Evolutionary conservation across 2,888 invertebrate species (phyloP).

Genomic region (Drosophila nr. medialis): DNA sequence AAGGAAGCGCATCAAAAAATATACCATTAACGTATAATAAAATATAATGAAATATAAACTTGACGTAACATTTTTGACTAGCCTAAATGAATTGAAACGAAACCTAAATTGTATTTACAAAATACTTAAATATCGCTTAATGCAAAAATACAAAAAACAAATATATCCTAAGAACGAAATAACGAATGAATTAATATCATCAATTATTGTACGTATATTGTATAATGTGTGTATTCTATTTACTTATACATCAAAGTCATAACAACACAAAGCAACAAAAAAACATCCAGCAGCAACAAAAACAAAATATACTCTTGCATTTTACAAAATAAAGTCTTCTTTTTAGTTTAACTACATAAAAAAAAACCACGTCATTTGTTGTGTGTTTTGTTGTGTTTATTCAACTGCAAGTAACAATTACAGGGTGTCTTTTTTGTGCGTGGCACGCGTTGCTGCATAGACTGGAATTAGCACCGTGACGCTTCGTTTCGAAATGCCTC

Average conservation of each 20-base stretch:
- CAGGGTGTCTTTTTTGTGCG: constrained; percentile 55
- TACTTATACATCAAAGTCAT: constrained; percentile 69
- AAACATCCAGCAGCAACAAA: constrained; percentile 38
- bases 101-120: constrained; percentile 76
- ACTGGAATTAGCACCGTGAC: constrained; percentile 61
- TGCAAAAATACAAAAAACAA: constrained; percentile 39
- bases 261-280: constrained; percentile 58
- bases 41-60: constrained; percentile 37
- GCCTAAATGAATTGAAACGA: constrained; percentile 77
- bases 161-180: constrained; percentile 60
- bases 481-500: constrained; percentile 57
- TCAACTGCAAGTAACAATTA: constrained; percentile 47
- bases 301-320: constrained; percentile 81
- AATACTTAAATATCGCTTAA: constrained; percentile 78
- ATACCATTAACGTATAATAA: constrained; percentile 20
- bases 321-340: constrained; percentile 82
- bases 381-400: constrained; percentile 54
- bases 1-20: constrained; percentile 51
- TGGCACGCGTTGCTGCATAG: constrained; percentile 52
- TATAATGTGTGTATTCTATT: constrained; percentile 73
- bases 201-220: constrained; percentile 64
- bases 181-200: constrained; percentile 55
- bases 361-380: constrained; percentile 39
- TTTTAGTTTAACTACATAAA: constrained; percentile 81
- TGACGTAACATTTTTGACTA: constrained; percentile 73